Conservation (phyloP, 2,113 vertebrate species). For the Sisor rabdophorus region DNA sequence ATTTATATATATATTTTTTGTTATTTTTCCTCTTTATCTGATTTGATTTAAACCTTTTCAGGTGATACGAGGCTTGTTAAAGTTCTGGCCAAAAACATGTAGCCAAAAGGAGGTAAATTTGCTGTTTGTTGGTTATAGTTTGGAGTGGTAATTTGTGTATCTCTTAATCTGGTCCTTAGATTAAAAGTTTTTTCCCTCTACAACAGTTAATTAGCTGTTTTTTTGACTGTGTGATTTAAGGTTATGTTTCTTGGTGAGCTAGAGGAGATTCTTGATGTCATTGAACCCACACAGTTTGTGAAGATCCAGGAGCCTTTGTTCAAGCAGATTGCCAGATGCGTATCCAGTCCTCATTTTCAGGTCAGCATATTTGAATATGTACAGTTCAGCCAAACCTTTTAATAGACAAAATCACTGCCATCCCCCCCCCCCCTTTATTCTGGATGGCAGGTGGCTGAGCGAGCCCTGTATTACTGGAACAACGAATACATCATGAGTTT, state of each 20-base stretch:
- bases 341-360: constrained; percentile 99
- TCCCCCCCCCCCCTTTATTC: neutral
- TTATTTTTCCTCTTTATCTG: neutral
- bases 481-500: constrained; percentile 99
- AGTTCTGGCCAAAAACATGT: constrained; percentile 99
- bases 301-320: constrained; percentile 99
- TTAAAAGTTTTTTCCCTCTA: neutral
- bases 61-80: constrained; percentile 98
- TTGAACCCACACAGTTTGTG: constrained; percentile 95
- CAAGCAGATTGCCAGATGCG: constrained; percentile 98
- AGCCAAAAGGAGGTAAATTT: constrained; percentile 94
- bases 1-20: neutral
- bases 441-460: constrained; percentile 84
- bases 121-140: neutral
- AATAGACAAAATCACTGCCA: neutral
- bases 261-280: constrained; percentile 98
- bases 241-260: constrained; percentile 98
- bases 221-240: constrained; percentile 57
- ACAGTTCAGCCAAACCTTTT: constrained; percentile 32
- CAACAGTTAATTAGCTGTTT: no score
- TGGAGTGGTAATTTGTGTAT: no score
- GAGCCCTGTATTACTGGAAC: constrained; percentile 99
- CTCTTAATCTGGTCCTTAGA: neutral
- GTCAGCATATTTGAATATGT: constrained; percentile 55
- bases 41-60: constrained; percentile 48